These are phyloP conservation scores for Sciaenops ocellatus DNA, from an alignment of 2,797 vertebrate species.

Conservation along the genomic window DNA sequence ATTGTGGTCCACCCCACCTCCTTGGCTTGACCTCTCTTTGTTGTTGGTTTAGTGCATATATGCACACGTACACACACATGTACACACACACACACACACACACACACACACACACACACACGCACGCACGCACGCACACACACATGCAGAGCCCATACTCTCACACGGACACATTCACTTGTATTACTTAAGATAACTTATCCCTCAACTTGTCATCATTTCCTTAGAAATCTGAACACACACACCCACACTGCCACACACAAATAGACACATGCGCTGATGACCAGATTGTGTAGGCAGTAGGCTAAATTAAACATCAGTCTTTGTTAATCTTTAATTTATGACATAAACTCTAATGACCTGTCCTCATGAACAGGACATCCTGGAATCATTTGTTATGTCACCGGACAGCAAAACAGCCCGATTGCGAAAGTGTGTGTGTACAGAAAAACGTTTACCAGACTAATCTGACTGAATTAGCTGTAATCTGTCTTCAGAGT, in stretches of 20 bases:
- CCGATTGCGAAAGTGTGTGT: neutral
- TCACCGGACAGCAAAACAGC: constrained; percentile 22
- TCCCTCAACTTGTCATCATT: constrained; percentile 33
- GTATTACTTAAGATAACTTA: constrained; percentile 8
- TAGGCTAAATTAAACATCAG: constrained; percentile 61
- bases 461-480: neutral
- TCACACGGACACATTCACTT: neutral
- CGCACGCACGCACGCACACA: constrained; percentile 4
- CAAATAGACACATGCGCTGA: constrained; percentile 12
- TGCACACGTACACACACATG: neutral
- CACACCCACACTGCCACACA: constrained; percentile 19
- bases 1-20: constrained; percentile 55
- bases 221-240: constrained; percentile 10
- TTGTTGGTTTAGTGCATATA: constrained; percentile 56
- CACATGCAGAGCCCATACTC: neutral
- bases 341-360: constrained; percentile 51
- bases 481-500: neutral
- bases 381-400: constrained; percentile 66
- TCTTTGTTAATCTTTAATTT: constrained; percentile 74
- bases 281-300: constrained; percentile 29
- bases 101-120: neutral
- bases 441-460: neutral
- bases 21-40: constrained; percentile 44
- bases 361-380: constrained; percentile 64
- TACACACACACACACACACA: neutral